These are phyloP conservation scores for Brachionichthys hirsutus DNA, from an alignment of 2,113 vertebrate genomes.

Conservation along the genomic window DNA sequence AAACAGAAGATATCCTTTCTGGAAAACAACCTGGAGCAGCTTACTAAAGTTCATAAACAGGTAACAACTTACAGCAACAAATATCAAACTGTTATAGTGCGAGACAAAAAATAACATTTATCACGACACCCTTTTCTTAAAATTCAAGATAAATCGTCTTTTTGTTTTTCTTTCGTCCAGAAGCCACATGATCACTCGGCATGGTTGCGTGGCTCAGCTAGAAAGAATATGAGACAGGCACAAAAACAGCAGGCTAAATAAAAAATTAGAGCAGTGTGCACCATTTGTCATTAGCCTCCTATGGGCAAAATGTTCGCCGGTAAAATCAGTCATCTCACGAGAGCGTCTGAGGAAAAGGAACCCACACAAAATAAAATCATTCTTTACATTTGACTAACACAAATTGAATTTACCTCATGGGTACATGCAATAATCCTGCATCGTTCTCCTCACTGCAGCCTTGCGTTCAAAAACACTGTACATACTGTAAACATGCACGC, in stretches of 20 bases:
- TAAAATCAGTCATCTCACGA: constrained; percentile 49
- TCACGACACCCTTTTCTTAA: background rate
- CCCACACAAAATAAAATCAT: constrained; percentile 11
- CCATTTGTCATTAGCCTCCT: constrained; percentile 24
- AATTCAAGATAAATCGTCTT: constrained; percentile 3
- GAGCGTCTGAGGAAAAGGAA: constrained; percentile 25
- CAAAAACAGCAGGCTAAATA: constrained; percentile 25
- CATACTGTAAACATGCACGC: background rate
- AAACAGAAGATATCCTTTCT: constrained; percentile 97
- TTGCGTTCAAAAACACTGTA: background rate
- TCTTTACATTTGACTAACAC: constrained; percentile 25
- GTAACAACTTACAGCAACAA: constrained; percentile 61
- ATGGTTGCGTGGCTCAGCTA: background rate
- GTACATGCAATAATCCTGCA: constrained; percentile 3
- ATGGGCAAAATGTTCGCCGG: constrained; percentile 14
- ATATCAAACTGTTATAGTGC: background rate
- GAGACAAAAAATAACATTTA: constrained; percentile 6
- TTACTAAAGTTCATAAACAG: constrained; percentile 97
- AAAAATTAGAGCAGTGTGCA: constrained; percentile 28
- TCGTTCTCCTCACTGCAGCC: background rate
- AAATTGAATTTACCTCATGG: constrained; percentile 20
- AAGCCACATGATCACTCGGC: background rate
- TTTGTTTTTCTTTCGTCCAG: background rate
- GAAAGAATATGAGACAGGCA: constrained; percentile 2
- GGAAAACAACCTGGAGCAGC: constrained; percentile 95